Conservation (phyloP, 2,113 vertebrate species). For the Poecilia latipinna region DNA sequence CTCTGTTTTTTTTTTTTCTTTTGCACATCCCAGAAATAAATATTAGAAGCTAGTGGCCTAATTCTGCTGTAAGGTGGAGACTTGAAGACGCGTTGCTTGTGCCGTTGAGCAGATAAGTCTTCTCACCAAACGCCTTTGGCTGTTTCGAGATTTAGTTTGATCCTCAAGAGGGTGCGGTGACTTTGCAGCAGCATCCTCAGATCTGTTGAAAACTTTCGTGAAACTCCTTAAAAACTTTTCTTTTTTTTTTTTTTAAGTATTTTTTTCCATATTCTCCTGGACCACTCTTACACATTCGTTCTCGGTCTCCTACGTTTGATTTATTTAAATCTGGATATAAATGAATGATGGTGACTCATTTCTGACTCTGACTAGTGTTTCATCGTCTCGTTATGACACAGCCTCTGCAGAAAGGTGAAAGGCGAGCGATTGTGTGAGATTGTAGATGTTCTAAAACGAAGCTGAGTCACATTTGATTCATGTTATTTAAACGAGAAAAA, state of each 20-base stretch:
- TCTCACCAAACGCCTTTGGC: neutral
- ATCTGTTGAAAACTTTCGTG: neutral
- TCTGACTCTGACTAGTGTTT: neutral
- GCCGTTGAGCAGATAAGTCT: neutral
- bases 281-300: neutral
- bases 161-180: neutral
- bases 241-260: no score
- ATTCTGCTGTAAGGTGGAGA: neutral
- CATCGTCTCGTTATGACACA: neutral
- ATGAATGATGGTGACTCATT: neutral
- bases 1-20: no score
- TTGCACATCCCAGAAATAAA: neutral
- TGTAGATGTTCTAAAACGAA: neutral
- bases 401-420: neutral
- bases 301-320: neutral
- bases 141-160: conserved; percentile 4
- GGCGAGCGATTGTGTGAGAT: neutral
- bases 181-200: neutral
- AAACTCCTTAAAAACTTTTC: neutral
- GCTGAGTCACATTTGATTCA: no score
- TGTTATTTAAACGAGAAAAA: no score
- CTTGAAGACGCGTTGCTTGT: neutral
- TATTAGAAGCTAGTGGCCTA: neutral
- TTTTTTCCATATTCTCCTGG: no score
- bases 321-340: neutral